Evolutionary conservation across 2,888 invertebrate species (phyloP), one percentile per base, ranked within the genome.

Genomic region (Parnassius smintheus): DNA sequence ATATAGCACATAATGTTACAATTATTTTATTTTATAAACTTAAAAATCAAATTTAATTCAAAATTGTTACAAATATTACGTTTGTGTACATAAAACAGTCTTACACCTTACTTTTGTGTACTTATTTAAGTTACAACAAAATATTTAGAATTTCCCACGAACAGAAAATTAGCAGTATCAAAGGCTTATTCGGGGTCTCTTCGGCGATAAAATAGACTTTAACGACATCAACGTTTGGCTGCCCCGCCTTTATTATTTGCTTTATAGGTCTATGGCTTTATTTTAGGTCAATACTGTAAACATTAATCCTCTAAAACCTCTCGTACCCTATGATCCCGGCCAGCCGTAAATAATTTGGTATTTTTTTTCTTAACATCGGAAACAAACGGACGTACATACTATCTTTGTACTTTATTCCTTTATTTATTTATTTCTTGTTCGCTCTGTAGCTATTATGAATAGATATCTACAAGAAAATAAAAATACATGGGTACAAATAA

Each of bases 121-220:
- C 52, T 18, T 13, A 18, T 35, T 54, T 50, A 55, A 45, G 22
- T 35, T 35, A 55, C 54, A 45, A 35, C 55, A 44, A 41, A 54
- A 51, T 55, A 56, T 63, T 64, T 59, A 56, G 60, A 64, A 60
- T 56, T 64, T 56, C 59, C 42, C 60, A 64, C 60, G 65, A 68
- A 72, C 64, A 64, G 70, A 68, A 66, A 74, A 75, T 76, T 76
- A 75, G 74, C 65, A 65, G 71, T 71, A 66, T 71, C 68, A 65
- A 62, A 67, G 74, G 74, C 74, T 78, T 75, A 75, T 66, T 70
- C 68, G 65, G 67, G 69, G 68, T 72, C 72, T 67, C 66, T 71
- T 70, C 62, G 75, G 72, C 68, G 70, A 77, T 83, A 80, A 82
- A 82, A 77, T 72, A 74, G 73, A 75, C 76, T 77, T 82, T 80